Evolutionary conservation across 2,888 invertebrate genomes (phyloP), one percentile per base, ranked within the genome.

Genomic region (Napeogenes inachia): DNA sequence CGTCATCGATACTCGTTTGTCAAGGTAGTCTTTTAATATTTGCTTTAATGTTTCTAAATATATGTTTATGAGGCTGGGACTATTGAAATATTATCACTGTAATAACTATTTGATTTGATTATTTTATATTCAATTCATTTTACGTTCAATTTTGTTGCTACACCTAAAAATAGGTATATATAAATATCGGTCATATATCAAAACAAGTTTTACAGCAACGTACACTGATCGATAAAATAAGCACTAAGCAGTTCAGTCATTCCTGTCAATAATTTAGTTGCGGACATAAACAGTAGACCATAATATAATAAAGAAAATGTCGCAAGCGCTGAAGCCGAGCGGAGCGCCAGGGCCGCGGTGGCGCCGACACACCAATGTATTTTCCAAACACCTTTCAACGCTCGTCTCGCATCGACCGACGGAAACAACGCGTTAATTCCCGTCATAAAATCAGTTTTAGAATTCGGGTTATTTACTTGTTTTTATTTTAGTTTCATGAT

Each of bases 361-460:
- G 77, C 73, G 71, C 72, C 74, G 74, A 70, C 64, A 76, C 81
- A 77, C 72, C 81, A 68, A 82, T 85, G 85, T 89, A 87, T 88
- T 88, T 87, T 86, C 83, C 85, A 83, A 85, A 80, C 89, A 85
- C 87, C 89, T 90, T 88, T 90, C 90, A 89, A 81, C 89, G 86
- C 88, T 82, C 86, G 82, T 85, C 88, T 83, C 89, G 82, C 87
- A 87, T 87, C 89, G 82, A 83, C 85, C 87, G 88, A 85, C 89
- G 90, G 90, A 90, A 90, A 90, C 89, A 88, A 89, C 89, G 84
- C 89, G 90, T 90, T 90, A 89, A 89, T 89, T 89, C 89, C 87
- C 88, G 89, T 89, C 89, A 88, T 90, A 89, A 90, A 90, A 89
- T 89, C 90, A 84, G 83, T 87, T 89, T 89, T 89, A 89, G 90